Evolutionary conservation across 2,113 vertebrate species (phyloP), one percentile per base, ranked within the genome.

Genomic region (Thomomys bottae): DNA sequence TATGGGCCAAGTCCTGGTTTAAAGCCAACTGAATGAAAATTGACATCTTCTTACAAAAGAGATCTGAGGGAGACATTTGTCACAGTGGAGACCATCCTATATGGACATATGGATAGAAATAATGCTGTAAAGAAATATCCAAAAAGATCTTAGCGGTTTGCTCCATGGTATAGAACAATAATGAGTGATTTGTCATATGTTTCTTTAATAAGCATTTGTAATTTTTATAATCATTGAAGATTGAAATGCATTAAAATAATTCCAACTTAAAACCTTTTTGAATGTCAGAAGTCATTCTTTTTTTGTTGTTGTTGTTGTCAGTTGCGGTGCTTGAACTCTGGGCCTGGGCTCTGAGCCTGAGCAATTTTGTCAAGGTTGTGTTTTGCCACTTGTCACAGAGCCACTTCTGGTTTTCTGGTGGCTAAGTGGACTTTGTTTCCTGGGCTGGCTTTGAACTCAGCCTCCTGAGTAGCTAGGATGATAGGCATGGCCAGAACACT

Each of bases 201-300:
- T 94, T 91, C 36, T 84, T 32, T 30, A 89, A 17, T 21, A 42
- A 24, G 15, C 42, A 42, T 66, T 21, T 91, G 2, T 71, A 78
- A 57, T 73, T 89, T 73, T 78, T 32, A 78, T 76, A 71, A 38
- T 64, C 26, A 57, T 92, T 83, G 63, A 89, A 86, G 63, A 92
- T 84, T 5, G 64, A 92, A 84, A 87, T 81, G 72, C 23, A 23
- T 59, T 89, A 54, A 84, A 84, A 71, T 71, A 87, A 73, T 79
- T 77, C 11, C 12, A 93, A 23, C 28, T 84, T 54, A 54, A 54
- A 54, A 54, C 2, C 2, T 17, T 54, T 54, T 17, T 17, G 49
- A 15, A 54, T 54, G 49, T 54, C 49, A 54, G 49, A 54, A 54
- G 45, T 45, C 45, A 45, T 45, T 45, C 45, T 45, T 45, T 45